These are phyloP conservation scores for Psococerastis gibbosa DNA, from an alignment of 2,888 invertebrate genomes.

Conservation along the genomic window DNA sequence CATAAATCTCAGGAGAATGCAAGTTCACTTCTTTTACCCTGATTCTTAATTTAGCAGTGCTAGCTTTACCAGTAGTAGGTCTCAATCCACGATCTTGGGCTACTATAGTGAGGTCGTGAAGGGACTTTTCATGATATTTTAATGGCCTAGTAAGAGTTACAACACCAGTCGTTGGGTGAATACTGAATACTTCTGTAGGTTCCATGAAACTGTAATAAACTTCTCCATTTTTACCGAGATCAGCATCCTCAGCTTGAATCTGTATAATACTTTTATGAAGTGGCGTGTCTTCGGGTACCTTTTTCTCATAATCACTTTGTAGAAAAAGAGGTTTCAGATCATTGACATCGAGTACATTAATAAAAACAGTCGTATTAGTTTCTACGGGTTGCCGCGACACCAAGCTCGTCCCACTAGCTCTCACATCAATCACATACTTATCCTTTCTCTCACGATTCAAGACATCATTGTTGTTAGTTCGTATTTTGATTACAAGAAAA, in stretches of 20 bases:
- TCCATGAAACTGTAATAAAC: conserved; percentile 86
- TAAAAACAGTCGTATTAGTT: conserved; percentile 48
- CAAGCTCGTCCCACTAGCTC: conserved; percentile 32
- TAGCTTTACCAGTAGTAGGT: conserved; percentile 36
- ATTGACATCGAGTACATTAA: conserved; percentile 64
- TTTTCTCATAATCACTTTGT: conserved; percentile 67
- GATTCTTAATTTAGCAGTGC: conserved; percentile 57
- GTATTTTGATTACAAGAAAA: conserved; percentile 74
- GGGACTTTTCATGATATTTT: conserved; percentile 44
- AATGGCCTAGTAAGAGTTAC: conserved; percentile 66
- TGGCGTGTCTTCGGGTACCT: conserved; percentile 75
- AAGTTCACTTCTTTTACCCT: conserved; percentile 66
- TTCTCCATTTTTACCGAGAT: conserved; percentile 87
- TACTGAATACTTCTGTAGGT: conserved; percentile 63
- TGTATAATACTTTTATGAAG: conserved; percentile 60
- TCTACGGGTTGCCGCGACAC: conserved; percentile 41
- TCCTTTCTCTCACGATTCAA: conserved; percentile 85
- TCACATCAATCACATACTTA: conserved; percentile 57
- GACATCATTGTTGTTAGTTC: conserved; percentile 70
- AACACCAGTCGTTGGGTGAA: conserved; percentile 83
- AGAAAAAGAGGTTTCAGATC: conserved; percentile 89
- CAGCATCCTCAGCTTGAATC: conserved; percentile 86
- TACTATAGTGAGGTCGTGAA: conserved; percentile 57
- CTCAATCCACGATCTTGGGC: conserved; percentile 67
- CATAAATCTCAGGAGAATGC: conserved; percentile 65